A percentile compares a stretch with the other conserved stretches of the same genome.
These are phyloP conservation scores for Palloptera scutellata DNA, from an alignment of 2,888 invertebrate species.

Conservation along the genomic window DNA sequence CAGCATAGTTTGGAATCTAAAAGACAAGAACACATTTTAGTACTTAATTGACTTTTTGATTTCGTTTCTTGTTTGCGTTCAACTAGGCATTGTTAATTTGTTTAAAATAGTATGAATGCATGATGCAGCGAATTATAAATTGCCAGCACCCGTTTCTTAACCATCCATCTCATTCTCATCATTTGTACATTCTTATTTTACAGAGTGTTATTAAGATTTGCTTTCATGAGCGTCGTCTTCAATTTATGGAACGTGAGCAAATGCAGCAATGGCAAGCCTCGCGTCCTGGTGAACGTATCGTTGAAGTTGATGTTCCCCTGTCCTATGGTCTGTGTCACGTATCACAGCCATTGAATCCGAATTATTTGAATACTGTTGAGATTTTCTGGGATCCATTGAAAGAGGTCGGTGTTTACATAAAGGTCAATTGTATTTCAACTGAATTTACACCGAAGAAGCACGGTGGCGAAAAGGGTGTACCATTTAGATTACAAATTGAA, in stretches of 20 bases:
- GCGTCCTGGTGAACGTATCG: conserved; percentile 88
- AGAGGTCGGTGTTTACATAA: conserved; percentile 93
- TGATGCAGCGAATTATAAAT: neutral
- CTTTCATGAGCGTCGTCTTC: conserved; percentile 94
- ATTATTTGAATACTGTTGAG: conserved; percentile 80
- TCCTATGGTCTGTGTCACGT: conserved; percentile 91
- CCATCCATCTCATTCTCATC: conserved; percentile 36
- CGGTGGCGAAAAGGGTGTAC: conserved; percentile 97
- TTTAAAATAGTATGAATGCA: neutral
- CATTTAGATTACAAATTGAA: conserved; percentile 94
- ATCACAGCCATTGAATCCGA: conserved; percentile 73
- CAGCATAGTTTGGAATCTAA: too few species aligned
- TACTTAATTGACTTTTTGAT: too few species aligned
- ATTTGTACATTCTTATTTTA: conserved; percentile 56
- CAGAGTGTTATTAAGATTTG: conserved; percentile 89
- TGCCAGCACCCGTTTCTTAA: neutral
- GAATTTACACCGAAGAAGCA: conserved; percentile 98
- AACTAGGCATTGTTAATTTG: too few species aligned
- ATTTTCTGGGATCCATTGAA: conserved; percentile 96
- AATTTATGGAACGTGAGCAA: conserved; percentile 95
- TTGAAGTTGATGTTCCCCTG: conserved; percentile 92
- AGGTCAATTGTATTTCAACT: conserved; percentile 96
- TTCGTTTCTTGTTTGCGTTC: too few species aligned
- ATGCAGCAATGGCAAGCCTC: conserved; percentile 90
- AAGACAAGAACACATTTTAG: too few species aligned